These are phyloP conservation scores for Pterocles gutturalis DNA, from an alignment of 2,113 vertebrate genomes.

Conservation along the genomic window DNA sequence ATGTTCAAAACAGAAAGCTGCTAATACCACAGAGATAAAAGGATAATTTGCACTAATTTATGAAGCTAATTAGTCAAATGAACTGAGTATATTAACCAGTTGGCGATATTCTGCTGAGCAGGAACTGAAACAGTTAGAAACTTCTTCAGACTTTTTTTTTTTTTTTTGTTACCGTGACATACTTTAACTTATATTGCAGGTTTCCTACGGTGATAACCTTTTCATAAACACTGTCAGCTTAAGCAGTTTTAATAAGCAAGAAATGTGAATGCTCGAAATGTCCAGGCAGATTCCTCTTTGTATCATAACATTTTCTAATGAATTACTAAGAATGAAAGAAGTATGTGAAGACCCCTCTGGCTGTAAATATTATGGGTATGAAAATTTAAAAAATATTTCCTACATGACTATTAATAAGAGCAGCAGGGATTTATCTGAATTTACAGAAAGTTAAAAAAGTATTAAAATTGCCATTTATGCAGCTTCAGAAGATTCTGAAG, in stretches of 20 bases:
- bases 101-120: conserved; percentile 33
- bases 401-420: neutral
- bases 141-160: neutral
- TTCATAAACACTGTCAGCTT: neutral
- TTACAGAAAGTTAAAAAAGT: neutral
- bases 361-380: neutral
- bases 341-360: neutral
- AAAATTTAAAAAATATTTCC: neutral
- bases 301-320: neutral
- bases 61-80: conserved; percentile 59
- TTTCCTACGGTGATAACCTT: neutral
- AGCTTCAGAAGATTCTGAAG: neutral
- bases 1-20: conserved; percentile 38
- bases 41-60: conserved; percentile 57
- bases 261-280: neutral
- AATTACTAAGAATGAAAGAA: neutral
- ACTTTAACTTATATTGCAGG: neutral
- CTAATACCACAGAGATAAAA: conserved; percentile 56
- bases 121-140: conserved; percentile 30
- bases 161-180: neutral
- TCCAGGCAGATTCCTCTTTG: neutral
- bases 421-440: neutral
- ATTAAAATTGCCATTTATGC: neutral
- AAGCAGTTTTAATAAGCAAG: neutral
- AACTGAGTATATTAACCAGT: conserved; percentile 39